Evolutionary conservation across 1,140 invertebrate species (phyloP), one percentile per base, ranked within the genome.

Genomic region (Coboldia fuscipes): DNA sequence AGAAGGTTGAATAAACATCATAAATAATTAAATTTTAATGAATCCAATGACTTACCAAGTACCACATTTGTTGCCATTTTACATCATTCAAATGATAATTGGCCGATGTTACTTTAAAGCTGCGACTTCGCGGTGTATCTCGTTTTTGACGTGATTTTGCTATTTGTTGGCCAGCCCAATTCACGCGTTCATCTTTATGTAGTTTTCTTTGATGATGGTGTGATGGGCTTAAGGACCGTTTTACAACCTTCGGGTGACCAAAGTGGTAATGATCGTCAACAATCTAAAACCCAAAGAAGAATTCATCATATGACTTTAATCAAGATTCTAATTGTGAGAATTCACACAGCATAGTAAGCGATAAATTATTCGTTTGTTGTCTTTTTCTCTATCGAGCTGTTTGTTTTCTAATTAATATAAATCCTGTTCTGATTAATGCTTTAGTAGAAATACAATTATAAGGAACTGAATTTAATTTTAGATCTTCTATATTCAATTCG

Each of bases 61-160:
- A 90, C 85, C 85, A 89, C 80, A 88, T 88, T 37, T 72, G 70
- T 15, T 71, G 64, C 83, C 83, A 90, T 56, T 74, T 72, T 20
- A 75, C 75, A 57, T 89, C 85, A 48, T 80, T 75, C 35, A 82
- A 61, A 33, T 61, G 50, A 37, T 67, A 40, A 29, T 40, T 33
- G 3, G 47, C 41, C 34, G 52, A 41, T 17, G 49, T 47, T 35
- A 24, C 45, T 45, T 45, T 47, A 48, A 44, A 56, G 45, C 44
- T 58, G 47, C 53, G 54, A 35, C 60, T 44, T 0, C 46, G 45
- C 35, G 56, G 54, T 23, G 71, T 66, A 45, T 81, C 76, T 18
- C 79, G 62, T 50, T 83, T 83, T 35, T 60, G 58, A 35, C 79
- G 62, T 17, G 63, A 69, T 39, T 76, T 69, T 0, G 67, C 64